Evolutionary conservation across 1,140 invertebrate genomes (phyloP), one percentile per base, ranked within the genome.

Genomic region (Phymastichus coffea): DNA sequence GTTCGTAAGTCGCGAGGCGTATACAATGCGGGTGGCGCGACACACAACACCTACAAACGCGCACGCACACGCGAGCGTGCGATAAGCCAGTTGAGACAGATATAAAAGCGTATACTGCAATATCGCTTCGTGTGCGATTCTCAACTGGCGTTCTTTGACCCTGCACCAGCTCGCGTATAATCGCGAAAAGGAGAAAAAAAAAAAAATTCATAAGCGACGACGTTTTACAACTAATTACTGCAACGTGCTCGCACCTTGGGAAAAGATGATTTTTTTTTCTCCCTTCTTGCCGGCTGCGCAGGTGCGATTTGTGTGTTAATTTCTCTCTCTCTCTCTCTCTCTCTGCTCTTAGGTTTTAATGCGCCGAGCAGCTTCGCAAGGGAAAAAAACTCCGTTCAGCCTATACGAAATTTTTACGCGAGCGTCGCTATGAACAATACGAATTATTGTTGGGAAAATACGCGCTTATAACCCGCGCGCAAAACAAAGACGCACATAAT

Each of bases 91-190:
- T 12, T 22, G 33, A 17, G 54, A 56, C 41, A 56, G 41, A 56
- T 56, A 56, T 47, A 54, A 54, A 47, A 47, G 43, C 33, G 30
- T 22, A 47, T 26, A n/a, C n/a, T 35, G 26, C 40, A 20, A n/a
- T n/a, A 44, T 49, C 30, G 23, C 14, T 51, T 38, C 14, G 37
- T 37, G 23, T n/a, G n/a, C n/a, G 55, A 48, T 48, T 30, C 46
- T 12, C 37, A 15, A 19, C 14, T 14, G 7, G 47, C 57, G 57
- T 52, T 59, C 57, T 23, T 59, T 52, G 57, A 59, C 57, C 48
- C 48, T 44, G 12, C 6, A 6, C 25, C 25, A 20, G 20, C 44
- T 46, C n/a, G 15, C 15, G n/a, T 8, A 19, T n/a, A 8, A 17
- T n/a, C 17, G 20, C 20, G 28, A 51, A 26, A n/a, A n/a, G 14